A percentile compares a stretch with the other conserved stretches of the same genome.
phyloP scores from a whole-genome alignment of 2,888 invertebrate genomes.

The Trimorus sp. region DNA sequence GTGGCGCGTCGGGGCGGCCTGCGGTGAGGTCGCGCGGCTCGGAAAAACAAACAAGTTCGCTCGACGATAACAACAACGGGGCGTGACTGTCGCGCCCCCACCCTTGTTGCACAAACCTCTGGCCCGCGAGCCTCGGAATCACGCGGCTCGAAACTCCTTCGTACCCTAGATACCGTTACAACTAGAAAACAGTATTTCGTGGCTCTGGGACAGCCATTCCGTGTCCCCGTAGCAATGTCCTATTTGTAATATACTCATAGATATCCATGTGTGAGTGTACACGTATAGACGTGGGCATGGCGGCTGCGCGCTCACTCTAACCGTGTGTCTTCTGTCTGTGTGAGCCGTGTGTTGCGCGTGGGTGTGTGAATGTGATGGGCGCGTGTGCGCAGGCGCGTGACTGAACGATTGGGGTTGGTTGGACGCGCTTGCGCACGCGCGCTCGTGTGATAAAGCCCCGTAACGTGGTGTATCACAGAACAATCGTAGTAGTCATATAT shows the following conservation, averaged over 20 bases:
- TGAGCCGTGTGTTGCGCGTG: too few species aligned
- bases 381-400: conserved; percentile 45
- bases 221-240: conserved; percentile 7
- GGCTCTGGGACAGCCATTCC: conserved; percentile 23
- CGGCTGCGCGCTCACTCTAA: too few species aligned
- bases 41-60: conserved; percentile 21
- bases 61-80: conserved; percentile 33
- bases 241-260: conserved; percentile 28
- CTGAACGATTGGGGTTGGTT: conserved; percentile 65
- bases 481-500: conserved; percentile 78
- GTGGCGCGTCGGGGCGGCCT: conserved; percentile 37
- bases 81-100: not conserved
- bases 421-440: conserved; percentile 30
- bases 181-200: conserved; percentile 58
- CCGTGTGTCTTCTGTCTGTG: too few species aligned
- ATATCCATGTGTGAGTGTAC: too few species aligned
- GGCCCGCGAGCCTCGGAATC: conserved; percentile 30
- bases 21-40: too few species aligned
- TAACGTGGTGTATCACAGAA: conserved; percentile 82
- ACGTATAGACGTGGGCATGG: too few species aligned
- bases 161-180: conserved; percentile 61
- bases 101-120: conserved; percentile 14
- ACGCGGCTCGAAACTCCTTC: conserved; percentile 29
- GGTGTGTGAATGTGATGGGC: conserved; percentile 27
- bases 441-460: conserved; percentile 80